Base-by-base conservation (phyloP, 2,113 vertebrate species). In the Paralichthys olivaceus region DNA sequence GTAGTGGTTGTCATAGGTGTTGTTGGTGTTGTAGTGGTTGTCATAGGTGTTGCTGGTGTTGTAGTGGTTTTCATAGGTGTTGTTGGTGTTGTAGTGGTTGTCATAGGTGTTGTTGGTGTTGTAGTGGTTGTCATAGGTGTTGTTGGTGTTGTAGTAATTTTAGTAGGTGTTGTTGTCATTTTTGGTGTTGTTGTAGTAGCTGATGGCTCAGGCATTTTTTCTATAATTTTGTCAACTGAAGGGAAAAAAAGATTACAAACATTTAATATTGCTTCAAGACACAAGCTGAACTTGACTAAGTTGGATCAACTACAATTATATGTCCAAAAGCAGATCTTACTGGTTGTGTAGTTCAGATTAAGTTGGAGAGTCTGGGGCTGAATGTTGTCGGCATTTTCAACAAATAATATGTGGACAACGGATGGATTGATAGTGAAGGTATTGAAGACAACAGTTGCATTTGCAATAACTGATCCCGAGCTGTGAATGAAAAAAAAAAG, bases 401-500 rank as follows among this genome's bases (percentile, higher is more conserved):
- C 0, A 37, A 91, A 85, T 0, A 34, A 1, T 0, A 0, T 0
- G 5, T 11, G 17, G 45, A 89, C 5, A 1, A 91, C 1, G 0
- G 0, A 0, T 0, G 3, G 0, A 66, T 87, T 84, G 28, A 89
- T 83, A 0, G 0, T 1, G 0, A 0, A 0, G 0, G 69, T 72
- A 5, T 67, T 4, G 34, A 93, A 93, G 23, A 60, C 6, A 12
- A 92, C 0, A 53, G 7, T 84, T 29, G 59, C 0, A 26, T 69
- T 73, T 26, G 90, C 90, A 0, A 91, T 87, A 22, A 92, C 83
- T 23, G 90, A 84, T 60, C 84, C 87, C 4, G 66, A 51, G 0
- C 91, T 92, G 80, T 47, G 59, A 79, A 72, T 7, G 47, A 43
- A 69, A 49, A 11, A 53, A 9, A 22, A 3, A n/a, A 15, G 17